phyloP scores from a whole-genome alignment of 2,113 vertebrate species.

The Cavia aperea region DNA sequence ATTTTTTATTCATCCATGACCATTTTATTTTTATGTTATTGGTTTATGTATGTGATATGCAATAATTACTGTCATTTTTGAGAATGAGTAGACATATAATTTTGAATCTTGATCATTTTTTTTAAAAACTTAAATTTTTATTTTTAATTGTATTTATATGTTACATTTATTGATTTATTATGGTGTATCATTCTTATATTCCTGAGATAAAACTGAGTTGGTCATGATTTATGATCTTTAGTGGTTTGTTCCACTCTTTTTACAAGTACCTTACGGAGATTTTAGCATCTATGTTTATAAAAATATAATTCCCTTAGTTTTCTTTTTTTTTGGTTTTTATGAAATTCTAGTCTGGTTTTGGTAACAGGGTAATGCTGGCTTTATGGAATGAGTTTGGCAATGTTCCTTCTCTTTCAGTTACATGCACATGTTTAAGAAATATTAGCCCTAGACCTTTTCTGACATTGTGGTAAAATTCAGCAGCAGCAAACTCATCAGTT shows the following conservation, averaged over 20 bases:
- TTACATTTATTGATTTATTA: neutral
- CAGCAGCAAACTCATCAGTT: neutral
- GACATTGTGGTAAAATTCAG: neutral
- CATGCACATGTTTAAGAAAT: neutral
- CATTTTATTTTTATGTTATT: neutral
- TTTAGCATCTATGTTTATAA: neutral
- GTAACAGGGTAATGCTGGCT: neutral
- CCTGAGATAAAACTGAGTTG: neutral
- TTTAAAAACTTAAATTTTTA: neutral
- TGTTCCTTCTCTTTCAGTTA: neutral
- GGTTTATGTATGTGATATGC: neutral
- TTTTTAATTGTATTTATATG: neutral
- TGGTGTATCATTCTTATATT: neutral
- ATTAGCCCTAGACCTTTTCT: neutral
- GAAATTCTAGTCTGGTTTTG: neutral
- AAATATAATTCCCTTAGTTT: neutral
- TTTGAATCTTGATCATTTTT: neutral
- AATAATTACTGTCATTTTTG: neutral
- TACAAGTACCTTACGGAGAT: neutral
- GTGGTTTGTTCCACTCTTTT: neutral
- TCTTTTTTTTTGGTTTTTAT: neutral
- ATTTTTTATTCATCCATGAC: neutral
- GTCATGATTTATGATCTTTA: neutral
- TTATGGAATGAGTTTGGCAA: neutral
- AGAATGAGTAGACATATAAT: neutral